These are phyloP conservation scores for Drosophila bocqueti DNA, from an alignment of 1,140 invertebrate genomes.

Conservation along the genomic window DNA sequence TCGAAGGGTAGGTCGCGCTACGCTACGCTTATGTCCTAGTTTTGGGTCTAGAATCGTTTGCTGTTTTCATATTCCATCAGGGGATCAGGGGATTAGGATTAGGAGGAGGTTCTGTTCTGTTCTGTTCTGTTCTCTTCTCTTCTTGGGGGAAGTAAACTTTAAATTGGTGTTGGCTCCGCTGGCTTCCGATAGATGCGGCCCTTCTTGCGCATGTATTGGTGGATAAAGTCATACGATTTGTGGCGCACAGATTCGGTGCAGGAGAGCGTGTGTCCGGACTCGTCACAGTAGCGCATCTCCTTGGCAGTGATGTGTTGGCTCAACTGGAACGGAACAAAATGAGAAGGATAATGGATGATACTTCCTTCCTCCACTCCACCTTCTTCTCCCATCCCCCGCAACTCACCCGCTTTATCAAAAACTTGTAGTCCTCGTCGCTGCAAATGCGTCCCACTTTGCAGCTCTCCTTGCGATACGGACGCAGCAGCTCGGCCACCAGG, in stretches of 20 bases:
- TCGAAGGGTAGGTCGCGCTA: slow-evolving; percentile 9
- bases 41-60: background rate
- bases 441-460: slow-evolving; percentile 94
- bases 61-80: background rate
- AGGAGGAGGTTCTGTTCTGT: background rate
- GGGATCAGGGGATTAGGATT: no score
- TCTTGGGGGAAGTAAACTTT: background rate
- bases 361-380: no score
- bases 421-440: slow-evolving; percentile 97
- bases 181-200: slow-evolving; percentile 86
- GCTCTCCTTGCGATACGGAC: slow-evolving; percentile 92
- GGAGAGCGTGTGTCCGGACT: slow-evolving; percentile 91
- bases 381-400: no score
- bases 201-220: slow-evolving; percentile 98
- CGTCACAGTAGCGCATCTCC: slow-evolving; percentile 96
- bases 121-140: no score
- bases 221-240: slow-evolving; percentile 97
- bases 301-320: slow-evolving; percentile 99
- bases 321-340: slow-evolving; percentile 87
- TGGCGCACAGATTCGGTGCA: slow-evolving; percentile 96
- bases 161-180: slow-evolving; percentile 57
- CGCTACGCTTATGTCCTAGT: background rate
- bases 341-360: no score
- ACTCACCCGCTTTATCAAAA: slow-evolving; percentile 96
- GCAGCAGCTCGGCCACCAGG: slow-evolving; percentile 95